Conservation (phyloP, 2,113 vertebrate genomes). For the Aegithalos caudatus region DNA sequence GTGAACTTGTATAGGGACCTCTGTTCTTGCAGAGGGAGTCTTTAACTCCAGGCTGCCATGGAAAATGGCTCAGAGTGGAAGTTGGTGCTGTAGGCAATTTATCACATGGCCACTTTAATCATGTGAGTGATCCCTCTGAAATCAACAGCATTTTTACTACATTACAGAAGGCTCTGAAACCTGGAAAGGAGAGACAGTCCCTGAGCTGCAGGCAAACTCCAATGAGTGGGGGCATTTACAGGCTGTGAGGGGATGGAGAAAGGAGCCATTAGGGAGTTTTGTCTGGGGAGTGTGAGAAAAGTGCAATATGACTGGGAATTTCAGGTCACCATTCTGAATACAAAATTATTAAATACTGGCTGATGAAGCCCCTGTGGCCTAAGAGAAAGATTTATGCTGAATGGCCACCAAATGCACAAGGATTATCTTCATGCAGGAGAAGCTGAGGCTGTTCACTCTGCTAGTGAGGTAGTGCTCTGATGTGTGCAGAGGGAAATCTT, state of each 20-base stretch:
- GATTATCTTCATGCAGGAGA: not conserved
- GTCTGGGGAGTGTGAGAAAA: not conserved
- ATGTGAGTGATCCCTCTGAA: not conserved
- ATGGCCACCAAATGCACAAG: not conserved
- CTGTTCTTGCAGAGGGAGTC: not conserved
- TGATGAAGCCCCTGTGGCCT: not conserved
- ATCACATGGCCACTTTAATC: not conserved
- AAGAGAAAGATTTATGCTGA: not conserved
- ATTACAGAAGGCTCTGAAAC: not conserved
- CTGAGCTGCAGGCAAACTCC: not conserved
- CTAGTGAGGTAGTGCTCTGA: not conserved
- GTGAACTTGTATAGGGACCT: not conserved
- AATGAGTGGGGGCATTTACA: fast-evolving
- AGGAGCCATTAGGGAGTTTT: not conserved
- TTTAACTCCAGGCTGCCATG: not conserved
- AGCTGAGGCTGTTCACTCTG: not conserved
- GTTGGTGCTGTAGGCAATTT: not conserved
- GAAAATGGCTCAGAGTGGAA: not conserved
- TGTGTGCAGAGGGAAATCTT: not conserved
- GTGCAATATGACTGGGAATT: not conserved
- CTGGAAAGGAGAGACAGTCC: not conserved
- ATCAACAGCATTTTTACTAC: not conserved
- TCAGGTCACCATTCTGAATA: not conserved
- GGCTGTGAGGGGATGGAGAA: not conserved
- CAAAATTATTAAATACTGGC: not conserved